Base-by-base conservation (phyloP, 2,888 invertebrate genomes). In the Mesodorylaimus sp. region DNA sequence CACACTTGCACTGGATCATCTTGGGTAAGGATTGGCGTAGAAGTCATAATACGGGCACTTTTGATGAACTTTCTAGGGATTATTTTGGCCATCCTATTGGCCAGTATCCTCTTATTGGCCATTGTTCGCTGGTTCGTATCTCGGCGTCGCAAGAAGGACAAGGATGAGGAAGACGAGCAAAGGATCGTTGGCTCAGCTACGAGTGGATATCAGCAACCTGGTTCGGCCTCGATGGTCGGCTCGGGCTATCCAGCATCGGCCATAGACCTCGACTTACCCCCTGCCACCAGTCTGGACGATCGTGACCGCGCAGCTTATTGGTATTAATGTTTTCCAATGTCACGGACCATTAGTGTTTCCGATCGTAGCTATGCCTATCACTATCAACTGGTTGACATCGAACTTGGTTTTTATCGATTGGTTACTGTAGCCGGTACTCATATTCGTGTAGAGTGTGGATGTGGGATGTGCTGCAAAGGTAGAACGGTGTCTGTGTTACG, bases 91-190 rank as follows among this genome's bases (percentile, higher is more conserved):
- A 50, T 57, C 0, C 45, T 60, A 13, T 53, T 52, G 1, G 42
- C 57, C 25, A 56, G 55, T 25, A 39, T 58, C 2, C 41, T 58
- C 3, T 50, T 59, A 13, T 51, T 59, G 5, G 42, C 56, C 19
- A 47, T 56, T 7, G 53, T 58, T 39, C 50, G 58, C 32, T 59
- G 52, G 42, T 53, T 57, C 29, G 52, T 57, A 10, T 39, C 21
- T n/a, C n/a, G n/a, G n/a, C n/a, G n/a, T n/a, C n/a, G n/a, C n/a
- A 45, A 63, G 64, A 55, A 61, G 28, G 63, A 64, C 46, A 58
- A 63, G 29, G 57, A 53, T 32, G 62, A 61, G 24, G 61, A 61
- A 47, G n/a, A n/a, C n/a, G 60, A 61, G 47, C 57, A 55, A 29
- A 54, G 60, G 25, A 59, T 58, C 39, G 59, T 61, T 54, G 21